Percentiles rank a stretch among this genome's conserved stretches.
These are phyloP conservation scores for Struthidea cinerea DNA, from an alignment of 2,113 vertebrate species.

Conservation along the genomic window DNA sequence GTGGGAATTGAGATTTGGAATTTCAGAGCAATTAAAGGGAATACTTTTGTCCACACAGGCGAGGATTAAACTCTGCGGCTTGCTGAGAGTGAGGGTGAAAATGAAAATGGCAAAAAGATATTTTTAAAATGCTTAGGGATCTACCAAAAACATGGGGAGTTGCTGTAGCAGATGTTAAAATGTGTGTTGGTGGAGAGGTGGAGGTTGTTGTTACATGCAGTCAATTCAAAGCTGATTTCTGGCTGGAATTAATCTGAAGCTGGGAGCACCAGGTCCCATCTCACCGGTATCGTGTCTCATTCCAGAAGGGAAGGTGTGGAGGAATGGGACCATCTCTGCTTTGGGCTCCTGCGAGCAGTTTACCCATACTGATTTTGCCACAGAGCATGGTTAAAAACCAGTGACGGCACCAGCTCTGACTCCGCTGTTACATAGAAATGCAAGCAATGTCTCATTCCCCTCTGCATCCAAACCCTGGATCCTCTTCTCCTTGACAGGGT, in stretches of 20 bases:
- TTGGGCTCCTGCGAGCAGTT: not conserved
- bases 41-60: not conserved
- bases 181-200: not conserved
- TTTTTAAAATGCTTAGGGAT: not conserved
- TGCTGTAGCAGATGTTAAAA: not conserved
- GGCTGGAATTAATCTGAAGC: not conserved
- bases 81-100: not conserved
- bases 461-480: not conserved
- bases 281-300: accelerated
- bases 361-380: not conserved
- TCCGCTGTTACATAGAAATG: not conserved
- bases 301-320: not conserved
- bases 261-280: not conserved
- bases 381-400: not conserved
- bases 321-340: not conserved
- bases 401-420: not conserved
- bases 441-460: not conserved
- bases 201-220: not conserved
- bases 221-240: not conserved
- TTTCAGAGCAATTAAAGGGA: not conserved
- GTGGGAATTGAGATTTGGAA: not conserved
- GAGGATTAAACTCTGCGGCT: not conserved
- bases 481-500: not conserved
- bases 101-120: not conserved
- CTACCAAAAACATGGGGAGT: not conserved